Percentiles rank a stretch among this genome's conserved stretches.
Evolutionary conservation across 2,888 invertebrate genomes (phyloP).

Genomic region (Diarsia mendica): DNA sequence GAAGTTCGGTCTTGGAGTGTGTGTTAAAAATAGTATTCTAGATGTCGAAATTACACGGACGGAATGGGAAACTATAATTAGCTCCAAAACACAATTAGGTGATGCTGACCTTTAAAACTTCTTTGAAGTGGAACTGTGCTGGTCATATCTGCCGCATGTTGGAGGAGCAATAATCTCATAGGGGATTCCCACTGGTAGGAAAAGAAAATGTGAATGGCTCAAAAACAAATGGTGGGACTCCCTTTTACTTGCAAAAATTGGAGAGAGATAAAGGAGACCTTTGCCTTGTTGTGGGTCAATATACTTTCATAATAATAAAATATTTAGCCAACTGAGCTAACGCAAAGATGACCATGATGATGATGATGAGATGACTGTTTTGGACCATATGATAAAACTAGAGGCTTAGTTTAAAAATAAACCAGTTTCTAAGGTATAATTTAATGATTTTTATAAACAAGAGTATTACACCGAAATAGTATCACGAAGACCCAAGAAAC

Average conservation of each 20-base stretch:
- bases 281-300: neutral
- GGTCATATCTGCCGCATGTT: neutral
- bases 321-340: neutral
- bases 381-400: neutral
- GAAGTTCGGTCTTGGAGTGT: neutral
- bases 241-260: neutral
- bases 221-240: neutral
- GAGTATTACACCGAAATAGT: no score
- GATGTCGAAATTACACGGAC: neutral
- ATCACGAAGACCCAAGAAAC: neutral
- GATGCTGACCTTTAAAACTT: neutral
- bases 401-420: neutral
- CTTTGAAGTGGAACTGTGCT: neutral
- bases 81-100: no score
- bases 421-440: neutral
- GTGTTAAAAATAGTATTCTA: neutral
- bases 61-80: neutral
- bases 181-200: neutral
- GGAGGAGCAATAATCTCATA: neutral
- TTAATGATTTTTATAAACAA: neutral
- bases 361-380: no score
- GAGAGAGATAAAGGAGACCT: neutral
- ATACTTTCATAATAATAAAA: neutral
- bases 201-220: neutral
- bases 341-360: neutral